A percentile compares a stretch with the other conserved stretches of the same genome.
Conservation (phyloP, 1,140 invertebrate species). For the Bombyx mori region ASM3026992v2 NC_085129.1:9100001-9100500, state of each 20-base stretch:
- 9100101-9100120: slow-evolving; percentile 36
- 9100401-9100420: slow-evolving; percentile 42
- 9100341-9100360: slow-evolving; percentile 7
- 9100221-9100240: slow-evolving; percentile 29
- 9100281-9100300: neutral
- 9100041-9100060: slow-evolving; percentile 28
- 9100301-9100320: slow-evolving; percentile 12
- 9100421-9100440: slow-evolving; percentile 37
- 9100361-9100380: slow-evolving; percentile 2
- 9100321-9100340: slow-evolving; percentile 13
- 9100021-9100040: slow-evolving; percentile 34
- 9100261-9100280: slow-evolving; percentile 11
- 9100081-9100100: slow-evolving; percentile 11
- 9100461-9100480: too few species aligned
- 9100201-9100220: slow-evolving; percentile 34
- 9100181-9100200: slow-evolving; percentile 20
- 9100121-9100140: slow-evolving; percentile 28
- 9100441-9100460: slow-evolving; percentile 32
- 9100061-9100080: slow-evolving; percentile 44
- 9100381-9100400: slow-evolving; percentile 30
- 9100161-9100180: slow-evolving; percentile 40
- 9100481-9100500: too few species aligned
- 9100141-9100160: slow-evolving; percentile 27
- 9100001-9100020: slow-evolving; percentile 12
- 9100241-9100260: slow-evolving; percentile 8